Evolutionary conservation across 2,113 vertebrate genomes (phyloP).

Genomic region (Elanoides forficatus): DNA sequence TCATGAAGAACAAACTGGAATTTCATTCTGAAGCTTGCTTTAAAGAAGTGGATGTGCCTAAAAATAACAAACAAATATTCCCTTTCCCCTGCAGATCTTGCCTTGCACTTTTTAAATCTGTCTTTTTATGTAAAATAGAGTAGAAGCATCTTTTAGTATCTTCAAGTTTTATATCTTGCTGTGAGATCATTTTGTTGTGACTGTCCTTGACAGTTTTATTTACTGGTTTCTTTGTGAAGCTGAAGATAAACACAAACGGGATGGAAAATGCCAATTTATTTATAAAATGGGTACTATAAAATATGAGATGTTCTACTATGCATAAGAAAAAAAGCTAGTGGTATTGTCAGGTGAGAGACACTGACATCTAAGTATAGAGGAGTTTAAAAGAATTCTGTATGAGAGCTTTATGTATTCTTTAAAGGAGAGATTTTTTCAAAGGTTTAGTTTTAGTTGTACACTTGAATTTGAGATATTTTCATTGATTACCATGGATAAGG

Average conservation of each 20-base stretch:
- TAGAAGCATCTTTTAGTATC: slow-evolving; percentile 74
- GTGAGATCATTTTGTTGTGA: slow-evolving; percentile 77
- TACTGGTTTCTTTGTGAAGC: slow-evolving; percentile 85
- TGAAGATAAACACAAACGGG: slow-evolving; percentile 72
- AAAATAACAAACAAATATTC: slow-evolving; percentile 62
- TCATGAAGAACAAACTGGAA: slow-evolving; percentile 84
- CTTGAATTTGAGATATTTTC: slow-evolving; percentile 76
- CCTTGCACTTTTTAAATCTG: slow-evolving; percentile 87
- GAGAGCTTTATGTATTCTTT: slow-evolving; percentile 74
- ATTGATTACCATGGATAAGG: slow-evolving; percentile 69
- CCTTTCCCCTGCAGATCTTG: slow-evolving; percentile 74
- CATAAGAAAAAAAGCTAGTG: slow-evolving; percentile 62
- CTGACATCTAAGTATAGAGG: slow-evolving; percentile 50
- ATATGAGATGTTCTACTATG: slow-evolving; percentile 72
- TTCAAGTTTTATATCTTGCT: slow-evolving; percentile 80
- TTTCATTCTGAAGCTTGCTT: slow-evolving; percentile 80
- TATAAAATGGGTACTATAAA: slow-evolving; percentile 78
- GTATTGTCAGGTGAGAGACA: slow-evolving; percentile 58
- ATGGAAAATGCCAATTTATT: slow-evolving; percentile 79
- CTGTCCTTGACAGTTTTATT: slow-evolving; percentile 84
- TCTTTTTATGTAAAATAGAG: slow-evolving; percentile 83
- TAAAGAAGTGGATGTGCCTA: slow-evolving; percentile 83
- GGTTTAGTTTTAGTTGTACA: slow-evolving; percentile 72
- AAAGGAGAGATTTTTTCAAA: slow-evolving; percentile 67
- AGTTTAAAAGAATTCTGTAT: slow-evolving; percentile 65